These are phyloP conservation scores for Corvus cornix DNA, from an alignment of 2,113 vertebrate genomes.

Conservation along the genomic window DNA sequence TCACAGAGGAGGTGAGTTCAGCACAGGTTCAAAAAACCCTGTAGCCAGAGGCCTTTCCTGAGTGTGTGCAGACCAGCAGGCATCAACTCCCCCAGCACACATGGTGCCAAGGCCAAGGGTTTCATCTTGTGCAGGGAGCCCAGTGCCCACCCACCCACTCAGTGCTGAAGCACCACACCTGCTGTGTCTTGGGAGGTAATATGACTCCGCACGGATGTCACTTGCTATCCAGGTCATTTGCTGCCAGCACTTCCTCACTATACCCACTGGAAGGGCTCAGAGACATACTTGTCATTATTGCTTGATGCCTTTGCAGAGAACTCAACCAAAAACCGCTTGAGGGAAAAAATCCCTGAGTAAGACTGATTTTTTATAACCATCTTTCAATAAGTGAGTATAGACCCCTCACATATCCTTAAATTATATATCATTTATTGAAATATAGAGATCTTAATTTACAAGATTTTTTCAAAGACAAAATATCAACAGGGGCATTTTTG, in stretches of 20 bases:
- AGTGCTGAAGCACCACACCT: neutral
- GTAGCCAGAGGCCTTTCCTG: neutral
- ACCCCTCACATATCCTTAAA: conserved; percentile 70
- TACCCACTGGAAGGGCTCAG: neutral
- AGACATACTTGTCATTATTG: neutral
- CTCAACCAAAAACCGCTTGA: neutral
- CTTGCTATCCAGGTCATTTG: neutral
- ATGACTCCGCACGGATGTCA: neutral
- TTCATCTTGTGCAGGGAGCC: neutral
- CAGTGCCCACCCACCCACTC: too few species aligned
- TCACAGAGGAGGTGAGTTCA: neutral
- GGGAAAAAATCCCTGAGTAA: neutral
- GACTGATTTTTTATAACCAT: neutral
- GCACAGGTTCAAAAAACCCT: neutral
- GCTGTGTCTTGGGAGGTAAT: neutral
- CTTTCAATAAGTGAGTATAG: conserved; percentile 53
- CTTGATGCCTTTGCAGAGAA: neutral
- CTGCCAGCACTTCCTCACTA: neutral
- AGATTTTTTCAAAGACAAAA: conserved; percentile 66
- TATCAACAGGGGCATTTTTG: conserved; percentile 72
- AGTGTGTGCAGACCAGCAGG: neutral
- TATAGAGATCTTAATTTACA: conserved; percentile 83
- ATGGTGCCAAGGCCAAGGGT: rapidly evolving
- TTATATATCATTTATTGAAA: conserved; percentile 85
- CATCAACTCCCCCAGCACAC: neutral